A percentile compares a stretch with the other conserved stretches of the same genome.
Evolutionary conservation across 2,797 vertebrate genomes (phyloP).

Genomic region (Centroberyx gerrardi): DNA sequence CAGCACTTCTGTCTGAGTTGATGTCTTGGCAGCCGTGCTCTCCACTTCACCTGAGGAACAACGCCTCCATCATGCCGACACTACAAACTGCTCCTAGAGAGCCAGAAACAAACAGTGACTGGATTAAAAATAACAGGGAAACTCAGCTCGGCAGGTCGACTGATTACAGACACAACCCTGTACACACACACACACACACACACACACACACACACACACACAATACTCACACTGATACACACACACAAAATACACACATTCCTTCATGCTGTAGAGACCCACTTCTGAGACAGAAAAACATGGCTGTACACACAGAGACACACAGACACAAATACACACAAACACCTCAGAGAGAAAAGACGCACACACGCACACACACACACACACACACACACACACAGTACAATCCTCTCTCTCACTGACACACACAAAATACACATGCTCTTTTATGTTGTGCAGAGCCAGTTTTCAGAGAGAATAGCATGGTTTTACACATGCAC

Average conservation of each 20-base stretch:
- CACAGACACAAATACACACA: neutral
- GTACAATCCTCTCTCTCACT: no score
- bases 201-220: neutral
- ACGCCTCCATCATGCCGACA: conserved; percentile 26
- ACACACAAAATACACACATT: conserved; percentile 8
- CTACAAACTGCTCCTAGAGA: conserved; percentile 33
- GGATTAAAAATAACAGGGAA: conserved; percentile 51
- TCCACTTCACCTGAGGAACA: conserved; percentile 36
- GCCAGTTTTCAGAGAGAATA: neutral
- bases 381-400: neutral
- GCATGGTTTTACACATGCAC: neutral
- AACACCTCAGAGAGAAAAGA: conserved; percentile 6
- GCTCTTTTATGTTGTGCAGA: conserved; percentile 1
- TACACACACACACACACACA: conserved; percentile 25
- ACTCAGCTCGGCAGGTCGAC: conserved; percentile 40
- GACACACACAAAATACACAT: neutral
- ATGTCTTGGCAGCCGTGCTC: conserved; percentile 16
- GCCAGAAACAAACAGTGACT: conserved; percentile 39
- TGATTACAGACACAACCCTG: conserved; percentile 41
- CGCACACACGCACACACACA: neutral
- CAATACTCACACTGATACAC: neutral
- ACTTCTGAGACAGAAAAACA: neutral
- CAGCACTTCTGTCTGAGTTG: no score
- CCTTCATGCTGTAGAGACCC: no score
- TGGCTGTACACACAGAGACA: neutral